Base-by-base conservation (phyloP, 1,140 invertebrate genomes). In the Dendroctonus valens region DNA sequence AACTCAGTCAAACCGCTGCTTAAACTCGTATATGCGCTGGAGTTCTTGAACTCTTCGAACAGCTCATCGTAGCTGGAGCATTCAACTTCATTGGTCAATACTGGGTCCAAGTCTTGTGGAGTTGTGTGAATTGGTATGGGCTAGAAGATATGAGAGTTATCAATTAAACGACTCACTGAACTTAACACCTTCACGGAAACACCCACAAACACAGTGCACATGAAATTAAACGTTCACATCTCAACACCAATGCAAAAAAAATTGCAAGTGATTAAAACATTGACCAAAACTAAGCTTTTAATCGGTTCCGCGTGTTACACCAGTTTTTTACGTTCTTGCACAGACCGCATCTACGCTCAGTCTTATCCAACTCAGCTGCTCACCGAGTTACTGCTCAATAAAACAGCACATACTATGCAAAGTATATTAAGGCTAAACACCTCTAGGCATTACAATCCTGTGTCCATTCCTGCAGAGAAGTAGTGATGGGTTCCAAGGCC, bases 61-160 rank as follows among this genome's bases (percentile, higher is more conserved):
- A 88, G 84, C 58, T 81, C 78, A 5, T 84, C 77, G 71, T 87
- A 91, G 51, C 80, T 81, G 0, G 84, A 80, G 75, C 91, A 93
- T 15, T 81, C 78, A 65, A 84, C 85, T 73, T 88, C 85, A 72
- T 72, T 73, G 6, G 68, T 67, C n/a, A 75, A 38, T 8, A 93
- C 76, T 66, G 84, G 72, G 81, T 94, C 92, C 26, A 83, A 9
- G 38, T 59, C 42, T 48, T 86, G 81, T 0, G 90, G 88, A 39
- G 82, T 71, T 0, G 93, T 93, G 71, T 94, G 92, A 9, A 97
- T 83, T 2, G 94, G 92, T 44, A 67, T 54, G n/a, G 58, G 49
- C 65, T 67, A 37, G 3, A 67, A 67, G 14, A 54, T 39, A 15
- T 12, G 37, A 53, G 15, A 50, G 12, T 40, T 9, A 59, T 46